phyloP scores from a whole-genome alignment of 2,888 invertebrate species.

The Sinhomidia bicolor region DNA sequence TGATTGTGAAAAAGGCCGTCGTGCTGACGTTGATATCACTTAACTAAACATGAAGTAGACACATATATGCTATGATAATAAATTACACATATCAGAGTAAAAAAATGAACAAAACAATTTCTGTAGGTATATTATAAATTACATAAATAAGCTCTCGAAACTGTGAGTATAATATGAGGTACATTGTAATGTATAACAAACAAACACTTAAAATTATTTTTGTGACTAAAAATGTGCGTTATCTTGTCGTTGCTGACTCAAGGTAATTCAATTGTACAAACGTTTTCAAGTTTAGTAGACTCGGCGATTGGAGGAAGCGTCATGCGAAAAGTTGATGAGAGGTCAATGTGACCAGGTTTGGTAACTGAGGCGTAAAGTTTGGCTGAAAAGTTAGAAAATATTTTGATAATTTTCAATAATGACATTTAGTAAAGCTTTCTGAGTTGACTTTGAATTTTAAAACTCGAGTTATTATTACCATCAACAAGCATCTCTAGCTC shows the following conservation, averaged over 20 bases:
- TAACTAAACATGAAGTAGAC: not conserved
- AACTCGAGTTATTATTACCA: conserved; percentile 81
- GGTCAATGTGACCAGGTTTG: conserved; percentile 68
- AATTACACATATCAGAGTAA: not conserved
- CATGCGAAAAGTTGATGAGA: conserved; percentile 57
- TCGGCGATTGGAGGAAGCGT: conserved; percentile 65
- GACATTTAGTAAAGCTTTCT: no score
- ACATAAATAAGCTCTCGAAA: conserved; percentile 33
- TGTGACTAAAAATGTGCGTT: conserved; percentile 4
- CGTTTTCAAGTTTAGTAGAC: conserved; percentile 44
- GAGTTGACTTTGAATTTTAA: not conserved
- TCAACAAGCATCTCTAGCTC: conserved; percentile 87
- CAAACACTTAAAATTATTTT: conserved; percentile 3
- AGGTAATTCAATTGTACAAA: conserved; percentile 42
- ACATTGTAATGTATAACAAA: no score
- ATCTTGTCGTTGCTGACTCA: not conserved
- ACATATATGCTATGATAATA: not conserved
- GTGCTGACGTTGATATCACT: not conserved
- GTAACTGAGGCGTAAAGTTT: conserved; percentile 63
- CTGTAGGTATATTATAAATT: no score
- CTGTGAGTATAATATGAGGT: not conserved
- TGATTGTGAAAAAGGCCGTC: no score
- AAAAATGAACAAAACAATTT: conserved; percentile 5
- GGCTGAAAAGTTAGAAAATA: conserved; percentile 38
- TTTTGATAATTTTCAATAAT: not conserved